Evolutionary conservation across 2,888 invertebrate genomes (phyloP).

Genomic region (Argynnis bischoffii): DNA sequence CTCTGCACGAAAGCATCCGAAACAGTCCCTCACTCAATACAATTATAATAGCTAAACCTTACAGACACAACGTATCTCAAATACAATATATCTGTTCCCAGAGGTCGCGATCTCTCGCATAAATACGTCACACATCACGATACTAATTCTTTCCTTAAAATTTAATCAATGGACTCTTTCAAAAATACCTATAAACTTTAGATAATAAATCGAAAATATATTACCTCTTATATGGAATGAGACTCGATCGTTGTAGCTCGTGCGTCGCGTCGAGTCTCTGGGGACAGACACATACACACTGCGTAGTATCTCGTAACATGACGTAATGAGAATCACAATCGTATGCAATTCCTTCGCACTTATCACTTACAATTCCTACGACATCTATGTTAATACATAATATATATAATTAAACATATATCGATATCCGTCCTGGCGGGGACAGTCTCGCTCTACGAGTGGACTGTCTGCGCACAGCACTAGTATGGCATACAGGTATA

Average conservation of each 20-base stretch:
- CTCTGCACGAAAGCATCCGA: neutral
- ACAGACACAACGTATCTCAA: conserved; percentile 1
- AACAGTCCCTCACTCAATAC: neutral
- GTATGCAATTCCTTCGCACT: too few relatives aligned
- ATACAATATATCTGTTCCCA: conserved; percentile 6
- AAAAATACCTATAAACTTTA: conserved; percentile 14
- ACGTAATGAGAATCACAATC: neutral
- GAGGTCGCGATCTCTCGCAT: neutral
- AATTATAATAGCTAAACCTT: neutral
- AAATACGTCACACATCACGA: neutral
- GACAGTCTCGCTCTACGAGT: too few relatives aligned
- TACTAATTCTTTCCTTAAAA: conserved; percentile 7
- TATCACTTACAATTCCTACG: too few relatives aligned
- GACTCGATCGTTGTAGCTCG: neutral
- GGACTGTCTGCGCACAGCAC: too few relatives aligned
- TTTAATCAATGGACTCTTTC: conserved; percentile 9
- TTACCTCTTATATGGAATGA: neutral
- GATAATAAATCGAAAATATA: conserved; percentile 12
- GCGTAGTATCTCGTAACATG: neutral
- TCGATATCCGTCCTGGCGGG: too few relatives aligned
- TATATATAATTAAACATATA: too few relatives aligned
- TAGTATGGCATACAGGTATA: too few relatives aligned
- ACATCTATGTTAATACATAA: too few relatives aligned
- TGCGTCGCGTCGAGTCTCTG: neutral
- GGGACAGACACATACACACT: neutral